Base-by-base conservation (phyloP, 1,140 invertebrate species). In the Bombus cullumanus region DNA sequence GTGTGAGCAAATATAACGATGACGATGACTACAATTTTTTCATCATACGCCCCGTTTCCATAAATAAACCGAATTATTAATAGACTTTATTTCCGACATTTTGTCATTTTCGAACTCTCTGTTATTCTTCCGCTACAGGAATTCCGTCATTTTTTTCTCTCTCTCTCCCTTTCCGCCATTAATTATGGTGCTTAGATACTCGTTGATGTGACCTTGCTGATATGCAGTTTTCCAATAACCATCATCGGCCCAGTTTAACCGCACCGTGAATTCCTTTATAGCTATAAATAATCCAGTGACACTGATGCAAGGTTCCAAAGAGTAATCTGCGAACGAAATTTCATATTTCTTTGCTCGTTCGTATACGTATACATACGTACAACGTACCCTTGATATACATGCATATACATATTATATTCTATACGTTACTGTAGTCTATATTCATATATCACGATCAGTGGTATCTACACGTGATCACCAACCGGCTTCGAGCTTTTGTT, bases 211-310 rank as follows among this genome's bases (percentile, higher is more conserved):
- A 91, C 90, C 91, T 93, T 91, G 92, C 79, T 86, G 85, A 88
- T 93, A 89, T 92, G 93, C 92, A 91, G 88, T 94, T 94, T 94
- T 94, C 94, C 94, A 93, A 94, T 94, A 94, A 92, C 87, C 91
- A 92, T 86, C 89, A 88, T 93, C 92, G 92, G 92, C 94, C 88
- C 88, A 90, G 92, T 94, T 93, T 93, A 92, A 90, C 91, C 92
- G 92, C 91, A 92, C 89, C 93, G 76, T 85, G 91, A 90, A 94
- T 91, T 92, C 92, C 91, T 94, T 94, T 92, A 94, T 91, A 91
- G 91, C 92, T 94, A 95, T 94, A 94, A 95, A 95, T 94, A 94
- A 87, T 89, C 82, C 81, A 83, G 90, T 90, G 90, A 87, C 87
- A 92, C 83, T 80, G 83, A 79, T 64, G 81, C 82, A 86, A 84